A percentile compares a stretch with the other conserved stretches of the same genome.
These are phyloP conservation scores for Meloe dianella DNA, from an alignment of 2,888 invertebrate genomes.

Conservation along the genomic window DNA sequence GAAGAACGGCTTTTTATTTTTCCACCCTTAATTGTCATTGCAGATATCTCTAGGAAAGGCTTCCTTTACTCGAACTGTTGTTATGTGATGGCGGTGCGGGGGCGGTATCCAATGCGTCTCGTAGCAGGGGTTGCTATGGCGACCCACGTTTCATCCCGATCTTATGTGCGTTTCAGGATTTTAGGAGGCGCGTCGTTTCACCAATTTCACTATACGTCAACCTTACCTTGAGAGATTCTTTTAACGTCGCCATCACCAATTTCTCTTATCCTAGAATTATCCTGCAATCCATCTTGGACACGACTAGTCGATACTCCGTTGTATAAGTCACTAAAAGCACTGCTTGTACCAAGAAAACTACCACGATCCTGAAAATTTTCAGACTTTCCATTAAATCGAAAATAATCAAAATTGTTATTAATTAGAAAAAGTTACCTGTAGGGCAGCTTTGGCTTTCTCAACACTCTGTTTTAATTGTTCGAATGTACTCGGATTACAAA, in stretches of 20 bases:
- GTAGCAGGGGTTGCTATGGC: constrained; percentile 53
- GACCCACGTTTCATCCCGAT: constrained; percentile 49
- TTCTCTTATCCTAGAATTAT: constrained; percentile 53
- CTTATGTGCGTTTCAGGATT: constrained; percentile 39
- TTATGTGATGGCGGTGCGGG: constrained; percentile 34
- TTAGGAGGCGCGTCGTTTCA: constrained; percentile 17
- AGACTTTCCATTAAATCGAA: neutral
- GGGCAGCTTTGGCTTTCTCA: constrained; percentile 87
- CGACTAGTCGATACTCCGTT: constrained; percentile 59
- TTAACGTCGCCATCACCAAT: constrained; percentile 54
- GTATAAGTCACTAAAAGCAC: constrained; percentile 74
- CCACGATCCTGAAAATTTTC: constrained; percentile 65
- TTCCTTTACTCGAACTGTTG: constrained; percentile 4
- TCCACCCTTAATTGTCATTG: constrained; percentile 9
- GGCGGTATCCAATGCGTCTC: constrained; percentile 49
- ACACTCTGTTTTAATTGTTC: constrained; percentile 90
- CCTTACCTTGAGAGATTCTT: constrained; percentile 53
- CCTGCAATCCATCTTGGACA: constrained; percentile 51
- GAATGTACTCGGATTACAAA: constrained; percentile 84
- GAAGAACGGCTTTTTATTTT: constrained; percentile 18
- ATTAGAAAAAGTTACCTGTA: constrained; percentile 64
- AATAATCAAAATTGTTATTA: neutral
- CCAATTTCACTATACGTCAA: neutral
- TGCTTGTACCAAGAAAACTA: constrained; percentile 72
- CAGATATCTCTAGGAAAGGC: constrained; percentile 4